Evolutionary conservation across 2,113 vertebrate genomes (phyloP).

Genomic region (Ursus arctos): DNA sequence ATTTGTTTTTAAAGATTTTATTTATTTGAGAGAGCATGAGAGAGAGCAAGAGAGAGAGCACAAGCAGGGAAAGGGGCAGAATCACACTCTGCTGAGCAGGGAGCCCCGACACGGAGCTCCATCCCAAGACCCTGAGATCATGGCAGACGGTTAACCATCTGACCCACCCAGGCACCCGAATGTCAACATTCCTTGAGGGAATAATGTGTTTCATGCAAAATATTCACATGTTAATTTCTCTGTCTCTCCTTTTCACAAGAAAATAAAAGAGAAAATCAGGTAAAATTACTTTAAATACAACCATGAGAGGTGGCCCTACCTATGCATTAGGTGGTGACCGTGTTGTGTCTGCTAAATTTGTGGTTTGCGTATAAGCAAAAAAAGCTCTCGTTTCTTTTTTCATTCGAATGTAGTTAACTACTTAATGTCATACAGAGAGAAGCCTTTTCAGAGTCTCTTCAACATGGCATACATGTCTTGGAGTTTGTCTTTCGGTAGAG

Average conservation of each 20-base stretch:
- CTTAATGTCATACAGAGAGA: not conserved
- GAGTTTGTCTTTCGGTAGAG: not conserved
- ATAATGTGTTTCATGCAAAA: not conserved
- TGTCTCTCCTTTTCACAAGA: not conserved
- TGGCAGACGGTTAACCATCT: not conserved
- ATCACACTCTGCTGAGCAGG: not conserved
- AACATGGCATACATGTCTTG: not conserved
- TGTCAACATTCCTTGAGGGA: not conserved
- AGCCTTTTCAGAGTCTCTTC: not conserved
- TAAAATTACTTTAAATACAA: not conserved
- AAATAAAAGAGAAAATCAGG: not conserved
- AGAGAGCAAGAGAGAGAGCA: not conserved
- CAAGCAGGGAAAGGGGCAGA: not conserved
- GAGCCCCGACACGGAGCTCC: not conserved
- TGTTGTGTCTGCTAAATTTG: not conserved
- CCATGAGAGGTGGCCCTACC: not conserved
- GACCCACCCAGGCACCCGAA: not conserved
- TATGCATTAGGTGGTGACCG: not conserved
- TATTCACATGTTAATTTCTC: not conserved
- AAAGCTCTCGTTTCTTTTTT: not conserved
- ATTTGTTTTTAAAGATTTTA: not conserved
- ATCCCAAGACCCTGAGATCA: not conserved
- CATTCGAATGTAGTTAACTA: not conserved
- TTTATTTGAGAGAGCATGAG: not conserved
- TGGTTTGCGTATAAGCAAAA: not conserved